Base-by-base conservation (phyloP, 2,797 vertebrate species). In the Gephyroberyx darwinii region DNA sequence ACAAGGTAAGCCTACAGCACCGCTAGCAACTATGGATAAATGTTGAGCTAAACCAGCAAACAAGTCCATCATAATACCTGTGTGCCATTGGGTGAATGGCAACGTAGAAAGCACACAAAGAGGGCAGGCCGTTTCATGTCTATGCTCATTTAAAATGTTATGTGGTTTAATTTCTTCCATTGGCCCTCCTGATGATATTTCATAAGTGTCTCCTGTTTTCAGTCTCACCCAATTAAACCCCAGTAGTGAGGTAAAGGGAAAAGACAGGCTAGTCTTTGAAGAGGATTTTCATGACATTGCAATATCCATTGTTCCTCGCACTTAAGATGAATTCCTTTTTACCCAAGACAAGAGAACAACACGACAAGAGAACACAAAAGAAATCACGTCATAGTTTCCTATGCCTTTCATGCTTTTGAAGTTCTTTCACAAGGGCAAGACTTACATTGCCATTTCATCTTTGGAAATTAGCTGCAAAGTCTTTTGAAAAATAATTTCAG, bases 1-100 rank as follows among this genome's bases (percentile, higher is more conserved):
- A 86, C 65, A 86, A 91, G 90, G 90, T 92, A 92, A 92, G 91
- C 73, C 5, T 16, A 65, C 78, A 71, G 65, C 68, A 56, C 20
- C 1, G 3, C 43, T 47, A 76, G 54, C 20, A 58, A 26, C 19
- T 5, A 39, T 1, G n/a, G 22, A 31, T 31, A 35, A 60, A 53
- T 51, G 4, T 47, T 69, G 41, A 2, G 0, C 37, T 14, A 37
- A 43, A 64, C 17, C 9, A 8, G 14, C 43, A 45, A 16, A 45
- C 17, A 56, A 33, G 16, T 16, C 14, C 54, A 33, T 17, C 4
- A 12, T 16, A 17, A 35, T 33, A n/a, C 47, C 30, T 35, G 14
- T 14, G 31, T 56, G 30, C 13, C 52, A 54, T 26, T 2, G 16
- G 30, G 2, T 56, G 14, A 33, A 56, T 56, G 16, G 16, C 53